Percentiles rank a stretch among this genome's conserved stretches.
Conservation (phyloP, 2,113 vertebrate genomes). For the Trematomus loennbergii region DNA sequence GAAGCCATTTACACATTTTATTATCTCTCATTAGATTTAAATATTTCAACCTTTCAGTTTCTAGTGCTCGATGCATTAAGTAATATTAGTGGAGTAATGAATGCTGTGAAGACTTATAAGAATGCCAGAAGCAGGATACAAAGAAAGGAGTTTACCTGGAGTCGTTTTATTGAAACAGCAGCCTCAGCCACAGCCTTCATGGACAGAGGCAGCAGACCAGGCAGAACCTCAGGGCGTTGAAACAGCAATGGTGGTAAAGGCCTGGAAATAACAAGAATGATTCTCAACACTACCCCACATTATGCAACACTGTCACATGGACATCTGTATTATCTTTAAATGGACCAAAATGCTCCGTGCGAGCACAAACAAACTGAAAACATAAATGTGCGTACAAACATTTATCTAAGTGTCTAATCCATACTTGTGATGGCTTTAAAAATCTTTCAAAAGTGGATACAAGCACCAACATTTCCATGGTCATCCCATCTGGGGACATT, state of each 20-base stretch:
- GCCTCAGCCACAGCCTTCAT: slow-evolving; percentile 60
- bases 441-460: no score
- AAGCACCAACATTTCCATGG: no score
- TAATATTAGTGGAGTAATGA: background rate
- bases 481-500: no score
- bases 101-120: background rate
- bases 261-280: slow-evolving; percentile 71
- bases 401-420: background rate
- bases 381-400: background rate
- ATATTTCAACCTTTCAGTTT: background rate
- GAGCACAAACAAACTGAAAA: background rate
- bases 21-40: no score
- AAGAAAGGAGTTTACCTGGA: slow-evolving; percentile 47
- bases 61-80: background rate
- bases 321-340: background rate
- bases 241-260: slow-evolving; percentile 87
- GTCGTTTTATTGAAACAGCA: slow-evolving; percentile 26
- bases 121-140: background rate
- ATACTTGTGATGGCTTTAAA: background rate
- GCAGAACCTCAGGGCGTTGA: slow-evolving; percentile 86
- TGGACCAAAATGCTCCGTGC: background rate
- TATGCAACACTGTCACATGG: background rate
- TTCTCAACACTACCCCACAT: background rate
- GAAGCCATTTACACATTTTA: background rate
- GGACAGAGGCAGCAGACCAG: slow-evolving; percentile 58